These are phyloP conservation scores for Engraulis encrasicolus DNA, from an alignment of 2,113 vertebrate species.

Conservation along the genomic window DNA sequence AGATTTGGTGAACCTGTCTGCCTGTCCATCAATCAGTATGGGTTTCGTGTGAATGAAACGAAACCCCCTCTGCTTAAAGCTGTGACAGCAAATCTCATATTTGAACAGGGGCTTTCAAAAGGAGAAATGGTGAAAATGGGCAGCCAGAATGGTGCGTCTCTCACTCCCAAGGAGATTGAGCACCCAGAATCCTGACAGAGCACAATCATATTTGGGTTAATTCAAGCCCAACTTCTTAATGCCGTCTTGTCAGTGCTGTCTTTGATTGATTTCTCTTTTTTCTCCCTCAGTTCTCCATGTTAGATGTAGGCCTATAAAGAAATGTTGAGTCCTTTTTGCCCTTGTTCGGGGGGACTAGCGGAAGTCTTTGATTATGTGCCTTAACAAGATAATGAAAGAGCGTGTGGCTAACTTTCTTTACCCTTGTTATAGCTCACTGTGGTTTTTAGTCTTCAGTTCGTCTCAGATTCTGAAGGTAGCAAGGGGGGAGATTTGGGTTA, in stretches of 20 bases:
- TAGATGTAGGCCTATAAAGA: slow-evolving; percentile 46
- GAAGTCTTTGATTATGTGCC: slow-evolving; percentile 51
- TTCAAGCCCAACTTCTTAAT: slow-evolving; percentile 65
- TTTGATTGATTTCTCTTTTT: slow-evolving; percentile 48
- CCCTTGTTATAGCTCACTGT: background rate
- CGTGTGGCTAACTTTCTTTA: background rate
- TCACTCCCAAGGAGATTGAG: slow-evolving; percentile 59
- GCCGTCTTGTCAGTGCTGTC: slow-evolving; percentile 45
- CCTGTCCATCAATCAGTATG: slow-evolving; percentile 88
- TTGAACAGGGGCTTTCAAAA: slow-evolving; percentile 81
- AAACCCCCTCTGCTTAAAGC: slow-evolving; percentile 74
- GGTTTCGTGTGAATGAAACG: slow-evolving; percentile 73
- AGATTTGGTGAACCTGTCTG: slow-evolving; percentile 49
- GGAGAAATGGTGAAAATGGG: slow-evolving; percentile 65
- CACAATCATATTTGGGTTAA: slow-evolving; percentile 67
- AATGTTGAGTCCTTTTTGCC: background rate
- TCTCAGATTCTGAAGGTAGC: background rate
- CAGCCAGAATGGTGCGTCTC: slow-evolving; percentile 80
- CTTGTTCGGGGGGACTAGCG: background rate
- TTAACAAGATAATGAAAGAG: background rate
- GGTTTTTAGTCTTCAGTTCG: background rate
- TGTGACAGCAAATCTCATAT: slow-evolving; percentile 81
- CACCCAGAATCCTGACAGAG: slow-evolving; percentile 70
- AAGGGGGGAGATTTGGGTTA: background rate
- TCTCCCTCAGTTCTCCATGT: too few species aligned